phyloP scores from a whole-genome alignment of 2,797 vertebrate species.

The Hoplostethus atlanticus region DNA sequence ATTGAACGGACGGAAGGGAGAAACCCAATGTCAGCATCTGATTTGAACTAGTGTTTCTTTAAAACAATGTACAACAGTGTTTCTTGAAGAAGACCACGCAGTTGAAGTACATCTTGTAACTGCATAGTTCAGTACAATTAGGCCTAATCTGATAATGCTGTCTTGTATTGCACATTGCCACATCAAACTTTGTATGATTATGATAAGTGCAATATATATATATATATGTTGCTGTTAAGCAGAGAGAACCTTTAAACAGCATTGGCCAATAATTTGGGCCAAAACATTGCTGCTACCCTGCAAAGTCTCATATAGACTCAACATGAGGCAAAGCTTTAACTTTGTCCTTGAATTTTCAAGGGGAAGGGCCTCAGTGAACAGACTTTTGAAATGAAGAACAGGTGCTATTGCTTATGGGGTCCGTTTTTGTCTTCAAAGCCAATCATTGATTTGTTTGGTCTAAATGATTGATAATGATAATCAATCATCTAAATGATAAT shows the following conservation, averaged over 20 bases:
- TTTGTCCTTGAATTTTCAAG: conserved; percentile 2
- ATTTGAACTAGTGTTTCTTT: conserved; percentile 12
- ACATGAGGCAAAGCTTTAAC: conserved; percentile 1
- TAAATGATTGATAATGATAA: no score
- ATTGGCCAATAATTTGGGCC: background rate
- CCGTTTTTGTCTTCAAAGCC: background rate
- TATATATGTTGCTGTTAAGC: background rate
- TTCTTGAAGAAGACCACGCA: background rate
- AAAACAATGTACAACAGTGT: background rate
- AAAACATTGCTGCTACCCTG: background rate
- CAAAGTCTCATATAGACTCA: conserved; percentile 2
- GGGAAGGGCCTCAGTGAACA: background rate
- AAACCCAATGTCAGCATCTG: conserved; percentile 65
- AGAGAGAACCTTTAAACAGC: background rate
- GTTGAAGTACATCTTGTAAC: background rate
- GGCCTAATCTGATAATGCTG: background rate
- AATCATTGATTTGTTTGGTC: no score
- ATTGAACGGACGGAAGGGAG: conserved; percentile 80
- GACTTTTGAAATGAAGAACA: conserved; percentile 2
- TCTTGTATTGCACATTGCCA: background rate
- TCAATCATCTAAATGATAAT: no score
- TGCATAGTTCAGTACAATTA: background rate
- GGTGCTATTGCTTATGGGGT: background rate
- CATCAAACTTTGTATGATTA: background rate
- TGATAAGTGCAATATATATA: background rate